Percentiles rank a stretch among this genome's conserved stretches.
phyloP scores from a whole-genome alignment of 2,113 vertebrate species.

The Ursus arctos region DNA sequence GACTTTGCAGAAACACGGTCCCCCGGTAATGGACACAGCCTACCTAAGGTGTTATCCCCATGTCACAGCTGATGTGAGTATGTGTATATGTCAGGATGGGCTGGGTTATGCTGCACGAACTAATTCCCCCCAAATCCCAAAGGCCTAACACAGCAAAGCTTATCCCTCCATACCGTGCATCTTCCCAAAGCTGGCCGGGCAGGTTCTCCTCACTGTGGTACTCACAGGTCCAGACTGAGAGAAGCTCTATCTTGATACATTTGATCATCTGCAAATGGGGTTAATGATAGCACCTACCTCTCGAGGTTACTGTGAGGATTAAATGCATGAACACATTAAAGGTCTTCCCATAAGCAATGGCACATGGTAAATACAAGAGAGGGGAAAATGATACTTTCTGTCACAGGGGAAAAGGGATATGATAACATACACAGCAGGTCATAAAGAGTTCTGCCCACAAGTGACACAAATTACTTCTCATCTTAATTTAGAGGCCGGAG shows the following conservation, averaged over 20 bases:
- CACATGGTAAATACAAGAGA: background rate
- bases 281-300: background rate
- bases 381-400: background rate
- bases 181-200: background rate
- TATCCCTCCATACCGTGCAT: accelerated
- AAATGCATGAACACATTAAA: background rate
- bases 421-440: background rate
- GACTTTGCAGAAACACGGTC: background rate
- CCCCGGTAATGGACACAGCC: background rate
- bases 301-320: background rate
- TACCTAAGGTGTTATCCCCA: background rate
- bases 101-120: background rate
- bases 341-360: background rate
- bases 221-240: background rate
- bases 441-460: background rate
- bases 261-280: background rate
- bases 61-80: background rate
- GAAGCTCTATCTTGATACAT: background rate
- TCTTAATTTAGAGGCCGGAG: background rate
- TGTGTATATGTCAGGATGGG: background rate
- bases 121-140: background rate
- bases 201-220: background rate
- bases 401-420: background rate
- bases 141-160: background rate
- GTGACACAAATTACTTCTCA: background rate